Conservation (phyloP, 2,888 invertebrate genomes). For the Tachystola acroxantha region DNA sequence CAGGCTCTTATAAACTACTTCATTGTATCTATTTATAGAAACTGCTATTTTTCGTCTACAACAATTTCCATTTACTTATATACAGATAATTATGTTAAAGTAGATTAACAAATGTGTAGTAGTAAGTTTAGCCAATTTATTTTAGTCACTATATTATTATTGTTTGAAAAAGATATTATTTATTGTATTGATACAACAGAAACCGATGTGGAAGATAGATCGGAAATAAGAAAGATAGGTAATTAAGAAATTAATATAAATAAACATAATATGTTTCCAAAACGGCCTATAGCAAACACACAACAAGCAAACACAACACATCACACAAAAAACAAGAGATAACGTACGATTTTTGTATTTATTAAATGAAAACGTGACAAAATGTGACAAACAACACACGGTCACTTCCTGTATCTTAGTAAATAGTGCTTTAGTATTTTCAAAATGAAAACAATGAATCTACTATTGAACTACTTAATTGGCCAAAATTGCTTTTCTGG, state of each 20-base stretch:
- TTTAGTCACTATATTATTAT: background rate
- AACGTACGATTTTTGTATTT: constrained; percentile 51
- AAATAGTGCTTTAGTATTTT: constrained; percentile 55
- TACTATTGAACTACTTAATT: constrained; percentile 49
- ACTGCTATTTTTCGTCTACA: constrained; percentile 9
- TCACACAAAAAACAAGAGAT: constrained; percentile 55
- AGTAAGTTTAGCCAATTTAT: background rate
- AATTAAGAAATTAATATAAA: constrained; percentile 33
- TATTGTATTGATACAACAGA: constrained; percentile 3
- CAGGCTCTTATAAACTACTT: constrained; percentile 30
- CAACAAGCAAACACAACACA: constrained; percentile 72
- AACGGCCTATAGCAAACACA: constrained; percentile 78
- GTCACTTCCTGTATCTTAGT: constrained; percentile 47
- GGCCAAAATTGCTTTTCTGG: constrained; percentile 49
- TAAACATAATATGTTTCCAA: constrained; percentile 64
- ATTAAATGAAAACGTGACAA: constrained; percentile 50
- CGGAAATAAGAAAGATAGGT: constrained; percentile 49
- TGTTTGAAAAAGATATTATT: background rate
- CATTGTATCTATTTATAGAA: constrained; percentile 5
- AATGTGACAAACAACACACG: constrained; percentile 56
- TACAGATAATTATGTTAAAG: constrained; percentile 8
- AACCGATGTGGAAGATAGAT: constrained; percentile 51
- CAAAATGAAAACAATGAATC: constrained; percentile 57
- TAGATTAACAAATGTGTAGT: constrained; percentile 10
- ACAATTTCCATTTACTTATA: constrained; percentile 12